These are phyloP conservation scores for Ranitomeya variabilis DNA, from an alignment of 2,113 vertebrate species.

Conservation along the genomic window DNA sequence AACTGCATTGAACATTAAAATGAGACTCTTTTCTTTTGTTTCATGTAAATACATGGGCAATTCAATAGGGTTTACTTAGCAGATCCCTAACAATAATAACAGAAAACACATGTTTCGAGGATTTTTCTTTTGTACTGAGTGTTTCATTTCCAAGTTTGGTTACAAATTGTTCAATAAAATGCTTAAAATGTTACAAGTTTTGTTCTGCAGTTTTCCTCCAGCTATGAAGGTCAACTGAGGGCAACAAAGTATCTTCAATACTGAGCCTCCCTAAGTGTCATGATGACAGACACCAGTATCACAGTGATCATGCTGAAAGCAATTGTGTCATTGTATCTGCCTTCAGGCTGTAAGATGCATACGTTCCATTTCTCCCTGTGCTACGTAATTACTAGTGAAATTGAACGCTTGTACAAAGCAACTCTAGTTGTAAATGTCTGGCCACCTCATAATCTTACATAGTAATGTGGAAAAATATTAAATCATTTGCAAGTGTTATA, in stretches of 20 bases:
- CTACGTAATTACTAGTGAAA: not conserved
- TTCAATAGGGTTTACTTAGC: not conserved
- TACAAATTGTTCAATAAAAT: not conserved
- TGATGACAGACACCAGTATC: constrained; percentile 34
- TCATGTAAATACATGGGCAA: not conserved
- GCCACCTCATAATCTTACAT: constrained; percentile 5
- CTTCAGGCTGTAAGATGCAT: not conserved
- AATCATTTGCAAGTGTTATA: not conserved
- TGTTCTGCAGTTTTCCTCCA: not conserved
- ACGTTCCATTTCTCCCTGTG: not conserved
- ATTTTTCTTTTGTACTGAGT: not conserved
- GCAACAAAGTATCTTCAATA: not conserved
- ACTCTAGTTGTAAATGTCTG: not conserved
- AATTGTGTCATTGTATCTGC: not conserved
- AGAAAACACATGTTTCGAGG: constrained; percentile 40
- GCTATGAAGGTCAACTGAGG: constrained; percentile 17
- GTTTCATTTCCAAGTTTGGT: constrained; percentile 12
- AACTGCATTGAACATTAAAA: constrained; percentile 12
- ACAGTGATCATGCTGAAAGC: not conserved
- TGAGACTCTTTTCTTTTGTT: constrained; percentile 41
- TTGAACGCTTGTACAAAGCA: not conserved
- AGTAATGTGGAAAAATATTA: constrained; percentile 17
- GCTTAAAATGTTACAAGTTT: not conserved
- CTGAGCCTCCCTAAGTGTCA: not conserved
- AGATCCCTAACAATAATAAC: constrained; percentile 46